Conservation (phyloP, 1,140 invertebrate species). For the Cataglyphis hispanica region DNA sequence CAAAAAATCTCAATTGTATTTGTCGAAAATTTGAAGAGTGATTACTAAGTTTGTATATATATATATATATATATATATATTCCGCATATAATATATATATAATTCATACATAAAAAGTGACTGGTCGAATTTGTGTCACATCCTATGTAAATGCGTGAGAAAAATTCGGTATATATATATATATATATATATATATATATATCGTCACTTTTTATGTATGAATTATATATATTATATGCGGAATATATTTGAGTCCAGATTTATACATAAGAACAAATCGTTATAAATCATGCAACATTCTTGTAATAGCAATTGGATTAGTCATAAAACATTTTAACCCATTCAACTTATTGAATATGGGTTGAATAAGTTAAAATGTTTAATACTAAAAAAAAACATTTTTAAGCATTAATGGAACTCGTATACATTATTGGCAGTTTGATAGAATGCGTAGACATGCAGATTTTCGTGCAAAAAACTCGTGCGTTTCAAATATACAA, state of each 20-base stretch:
- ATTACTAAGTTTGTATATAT: neutral
- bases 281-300: neutral
- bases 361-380: neutral
- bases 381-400: neutral
- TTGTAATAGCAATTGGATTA: constrained; percentile 10
- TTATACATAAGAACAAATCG: neutral
- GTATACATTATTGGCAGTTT: neutral
- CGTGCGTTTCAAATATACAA: constrained; percentile 62
- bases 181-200: neutral
- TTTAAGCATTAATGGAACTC: constrained; percentile 11
- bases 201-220: neutral
- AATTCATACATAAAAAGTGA: no score
- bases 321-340: no score
- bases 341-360: no score
- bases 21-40: constrained; percentile 7
- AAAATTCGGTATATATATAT: neutral
- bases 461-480: constrained; percentile 2
- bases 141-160: no score
- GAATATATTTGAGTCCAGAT: neutral
- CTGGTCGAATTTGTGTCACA: no score
- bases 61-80: no score
- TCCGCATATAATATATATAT: no score
- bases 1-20: neutral
- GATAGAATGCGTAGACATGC: constrained; percentile 41
- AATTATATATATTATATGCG: neutral